Evolutionary conservation across 1,140 invertebrate species (phyloP), one percentile per base, ranked within the genome.

Genomic region (Pantala flavescens): DNA sequence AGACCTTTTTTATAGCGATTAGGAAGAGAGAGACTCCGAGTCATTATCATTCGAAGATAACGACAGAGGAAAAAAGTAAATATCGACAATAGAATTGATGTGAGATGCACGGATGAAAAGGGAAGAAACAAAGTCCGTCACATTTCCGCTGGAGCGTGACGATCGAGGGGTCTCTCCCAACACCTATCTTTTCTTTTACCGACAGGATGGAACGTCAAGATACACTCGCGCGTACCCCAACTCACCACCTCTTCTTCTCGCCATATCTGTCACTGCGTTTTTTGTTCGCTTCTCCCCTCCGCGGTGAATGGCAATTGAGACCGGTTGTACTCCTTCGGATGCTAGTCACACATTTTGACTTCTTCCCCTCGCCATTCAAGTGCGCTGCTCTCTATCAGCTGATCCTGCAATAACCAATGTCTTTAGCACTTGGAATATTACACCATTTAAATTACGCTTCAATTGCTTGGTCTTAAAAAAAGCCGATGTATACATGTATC

Each of bases 211-310:
- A 63, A 63, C 49, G 49, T 63, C 49, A 63, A 63, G 49, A 63
- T 63, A 63, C 49, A 36, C 28, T 63, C 49, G 16, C 49, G 16
- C 49, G 3, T 63, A 63, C 49, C 49, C 49, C 49, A 63, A 63
- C 49, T 63, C 49, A 21, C 49, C 49, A 63, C 49, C 49, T 63
- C 49, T 16, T 63, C 49, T 63, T 21, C 49, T 63, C 49, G 49
- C 49, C 49, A 63, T 63, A 63, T 63, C 49, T 63, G 49, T 63
- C 49, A 63, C 49, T 63, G 49, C n/a, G n/a, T 63, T 63, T 63
- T 63, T 63, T 63, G 49, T 63, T 63, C 49, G 3, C 12, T 12
- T 63, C 49, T 16, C 49, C 49, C 16, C 49, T 21, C 49, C 49
- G 49, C 49, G 49, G 16, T 63, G 49, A 63, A 63, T 63, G 49